Evolutionary conservation across 2,797 vertebrate genomes (phyloP).

Genomic region (Anabas testudineus): DNA sequence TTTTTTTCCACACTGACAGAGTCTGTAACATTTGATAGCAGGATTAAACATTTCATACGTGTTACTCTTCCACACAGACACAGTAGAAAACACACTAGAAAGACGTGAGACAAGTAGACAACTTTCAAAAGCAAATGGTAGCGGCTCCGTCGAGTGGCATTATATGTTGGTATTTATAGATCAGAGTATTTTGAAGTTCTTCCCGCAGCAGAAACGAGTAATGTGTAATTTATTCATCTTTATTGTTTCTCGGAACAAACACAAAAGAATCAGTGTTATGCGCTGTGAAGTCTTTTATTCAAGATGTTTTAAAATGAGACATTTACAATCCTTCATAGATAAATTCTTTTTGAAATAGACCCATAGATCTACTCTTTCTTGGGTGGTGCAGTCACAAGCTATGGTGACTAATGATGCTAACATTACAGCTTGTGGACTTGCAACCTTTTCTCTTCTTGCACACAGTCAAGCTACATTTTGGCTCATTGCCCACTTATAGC

Average conservation of each 20-base stretch:
- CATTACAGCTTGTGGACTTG: too few species aligned
- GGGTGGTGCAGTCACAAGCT: too few species aligned
- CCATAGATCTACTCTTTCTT: too few species aligned
- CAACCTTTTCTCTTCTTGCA: too few species aligned
- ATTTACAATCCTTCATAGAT: not conserved
- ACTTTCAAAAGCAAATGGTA: constrained; percentile 15
- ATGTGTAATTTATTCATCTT: constrained; percentile 13
- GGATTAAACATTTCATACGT: constrained; percentile 4
- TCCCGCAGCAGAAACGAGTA: constrained; percentile 7
- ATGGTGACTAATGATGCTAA: too few species aligned
- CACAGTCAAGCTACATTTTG: not conserved
- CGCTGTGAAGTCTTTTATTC: not conserved
- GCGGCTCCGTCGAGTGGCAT: constrained; percentile 24
- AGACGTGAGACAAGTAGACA: constrained; percentile 20
- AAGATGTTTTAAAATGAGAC: not conserved
- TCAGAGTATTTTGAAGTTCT: constrained; percentile 9
- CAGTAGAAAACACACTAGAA: constrained; percentile 7
- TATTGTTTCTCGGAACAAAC: not conserved
- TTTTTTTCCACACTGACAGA: not conserved
- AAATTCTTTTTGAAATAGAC: not conserved
- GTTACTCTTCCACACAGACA: not conserved
- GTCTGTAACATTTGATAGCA: constrained; percentile 2
- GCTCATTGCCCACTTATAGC: not conserved
- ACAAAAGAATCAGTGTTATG: not conserved
- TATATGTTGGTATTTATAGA: constrained; percentile 58